Conservation (phyloP, 2,797 vertebrate species). For the Sebastes taczanowskii region DNA sequence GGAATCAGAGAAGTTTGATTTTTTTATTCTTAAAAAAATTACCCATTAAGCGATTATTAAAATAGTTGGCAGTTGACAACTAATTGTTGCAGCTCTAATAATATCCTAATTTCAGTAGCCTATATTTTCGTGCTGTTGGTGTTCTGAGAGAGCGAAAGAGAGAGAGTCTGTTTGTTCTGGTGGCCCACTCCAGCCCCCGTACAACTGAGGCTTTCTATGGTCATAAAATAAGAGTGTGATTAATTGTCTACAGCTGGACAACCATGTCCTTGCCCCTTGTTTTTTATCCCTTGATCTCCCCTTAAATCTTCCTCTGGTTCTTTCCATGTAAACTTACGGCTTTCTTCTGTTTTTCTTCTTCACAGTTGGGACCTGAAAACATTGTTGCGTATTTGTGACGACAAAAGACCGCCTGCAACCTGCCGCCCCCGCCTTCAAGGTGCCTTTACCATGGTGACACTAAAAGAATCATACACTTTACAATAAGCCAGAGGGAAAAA, state of each 20-base stretch:
- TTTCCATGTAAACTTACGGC: not conserved
- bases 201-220: not conserved
- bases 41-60: too few relatives aligned
- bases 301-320: not conserved
- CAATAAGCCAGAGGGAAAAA: slow-evolving; percentile 51
- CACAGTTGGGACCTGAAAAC: slow-evolving; percentile 52
- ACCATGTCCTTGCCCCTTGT: not conserved
- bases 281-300: not conserved
- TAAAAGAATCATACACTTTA: slow-evolving; percentile 45
- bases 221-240: not conserved
- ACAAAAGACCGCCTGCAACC: slow-evolving; percentile 9
- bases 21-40: too few relatives aligned
- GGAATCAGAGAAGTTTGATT: too few relatives aligned
- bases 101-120: not conserved
- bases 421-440: slow-evolving; percentile 40
- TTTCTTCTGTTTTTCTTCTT: slow-evolving; percentile 44
- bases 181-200: not conserved
- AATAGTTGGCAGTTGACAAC: too few relatives aligned
- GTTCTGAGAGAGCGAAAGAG: too few relatives aligned
- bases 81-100: too few relatives aligned
- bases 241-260: not conserved
- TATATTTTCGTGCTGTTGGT: not conserved
- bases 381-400: not conserved
- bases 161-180: not conserved
- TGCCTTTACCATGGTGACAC: slow-evolving; percentile 66